phyloP scores from a whole-genome alignment of 2,888 invertebrate species.

The Liposcelis brunnea region DNA sequence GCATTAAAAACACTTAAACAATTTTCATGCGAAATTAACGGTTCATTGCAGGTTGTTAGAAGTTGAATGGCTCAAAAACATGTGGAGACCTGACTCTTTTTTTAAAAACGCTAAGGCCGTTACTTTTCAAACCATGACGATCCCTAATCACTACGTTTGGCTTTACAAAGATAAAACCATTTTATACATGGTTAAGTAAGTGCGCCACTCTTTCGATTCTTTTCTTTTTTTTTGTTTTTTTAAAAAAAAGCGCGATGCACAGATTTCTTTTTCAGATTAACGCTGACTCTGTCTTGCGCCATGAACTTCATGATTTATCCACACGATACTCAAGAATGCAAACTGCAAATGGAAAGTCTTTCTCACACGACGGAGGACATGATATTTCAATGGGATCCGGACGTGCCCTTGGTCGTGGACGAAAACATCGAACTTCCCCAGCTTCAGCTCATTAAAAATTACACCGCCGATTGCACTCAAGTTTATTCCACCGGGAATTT shows the following conservation, averaged over 20 bases:
- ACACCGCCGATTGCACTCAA: slow-evolving; percentile 80
- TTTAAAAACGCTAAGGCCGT: slow-evolving; percentile 89
- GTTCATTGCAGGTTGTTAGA: slow-evolving; percentile 55
- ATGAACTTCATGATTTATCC: slow-evolving; percentile 93
- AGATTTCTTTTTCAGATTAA: slow-evolving; percentile 36
- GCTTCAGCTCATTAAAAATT: slow-evolving; percentile 67
- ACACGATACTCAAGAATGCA: slow-evolving; percentile 86
- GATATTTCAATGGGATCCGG: slow-evolving; percentile 86
- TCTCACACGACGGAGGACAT: slow-evolving; percentile 89
- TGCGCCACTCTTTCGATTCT: slow-evolving; percentile 14
- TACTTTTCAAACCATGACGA: slow-evolving; percentile 87
- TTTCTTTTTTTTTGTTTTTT: slow-evolving; percentile 11
- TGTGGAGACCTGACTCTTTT: slow-evolving; percentile 89
- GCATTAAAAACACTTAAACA: background rate
- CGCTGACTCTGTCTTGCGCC: slow-evolving; percentile 72
- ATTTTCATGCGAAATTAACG: slow-evolving; percentile 1
- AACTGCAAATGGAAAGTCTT: slow-evolving; percentile 84
- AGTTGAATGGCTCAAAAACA: slow-evolving; percentile 79
- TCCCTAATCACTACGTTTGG: slow-evolving; percentile 88
- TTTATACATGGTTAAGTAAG: slow-evolving; percentile 70
- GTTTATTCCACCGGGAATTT: slow-evolving; percentile 88
- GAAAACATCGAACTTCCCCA: slow-evolving; percentile 83
- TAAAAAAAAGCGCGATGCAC: too few species aligned
- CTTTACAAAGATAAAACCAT: slow-evolving; percentile 73
- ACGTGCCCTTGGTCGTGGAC: slow-evolving; percentile 74